These are phyloP conservation scores for Schlechtendalia chinensis DNA, from an alignment of 1,140 invertebrate genomes.

Conservation along the genomic window DNA sequence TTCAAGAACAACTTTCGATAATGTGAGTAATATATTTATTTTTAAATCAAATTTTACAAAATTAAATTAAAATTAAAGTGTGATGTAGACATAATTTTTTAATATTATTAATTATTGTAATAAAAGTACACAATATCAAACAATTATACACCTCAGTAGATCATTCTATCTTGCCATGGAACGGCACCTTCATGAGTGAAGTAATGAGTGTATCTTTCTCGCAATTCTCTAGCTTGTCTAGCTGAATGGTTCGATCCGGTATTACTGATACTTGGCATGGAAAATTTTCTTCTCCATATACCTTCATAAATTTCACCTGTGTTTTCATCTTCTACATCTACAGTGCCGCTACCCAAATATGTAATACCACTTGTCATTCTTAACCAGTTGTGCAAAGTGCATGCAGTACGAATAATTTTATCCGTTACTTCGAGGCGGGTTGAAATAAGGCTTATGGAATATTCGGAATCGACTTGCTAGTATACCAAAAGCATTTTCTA, in stretches of 20 bases:
- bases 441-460: constrained; percentile 55
- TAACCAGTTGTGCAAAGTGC: constrained; percentile 53
- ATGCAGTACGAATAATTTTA: constrained; percentile 54
- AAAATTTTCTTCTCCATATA: neutral
- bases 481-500: constrained; percentile 58
- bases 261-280: neutral
- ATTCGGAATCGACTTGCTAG: constrained; percentile 54
- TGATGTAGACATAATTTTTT: neutral
- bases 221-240: too few relatives aligned
- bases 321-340: constrained; percentile 38
- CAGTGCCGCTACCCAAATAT: constrained; percentile 2
- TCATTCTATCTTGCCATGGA: too few relatives aligned
- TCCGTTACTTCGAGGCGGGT: constrained; percentile 54
- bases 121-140: too few relatives aligned
- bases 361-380: constrained; percentile 9
- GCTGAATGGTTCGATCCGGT: too few relatives aligned
- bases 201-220: too few relatives aligned
- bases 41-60: neutral
- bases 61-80: neutral
- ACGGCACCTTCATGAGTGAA: too few relatives aligned
- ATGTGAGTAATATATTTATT: constrained; percentile 1
- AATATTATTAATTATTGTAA: too few relatives aligned
- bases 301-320: constrained; percentile 44
- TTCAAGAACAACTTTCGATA: neutral
- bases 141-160: too few relatives aligned